Conservation (phyloP, 2,797 vertebrate species). For the Emys orbicularis region DNA sequence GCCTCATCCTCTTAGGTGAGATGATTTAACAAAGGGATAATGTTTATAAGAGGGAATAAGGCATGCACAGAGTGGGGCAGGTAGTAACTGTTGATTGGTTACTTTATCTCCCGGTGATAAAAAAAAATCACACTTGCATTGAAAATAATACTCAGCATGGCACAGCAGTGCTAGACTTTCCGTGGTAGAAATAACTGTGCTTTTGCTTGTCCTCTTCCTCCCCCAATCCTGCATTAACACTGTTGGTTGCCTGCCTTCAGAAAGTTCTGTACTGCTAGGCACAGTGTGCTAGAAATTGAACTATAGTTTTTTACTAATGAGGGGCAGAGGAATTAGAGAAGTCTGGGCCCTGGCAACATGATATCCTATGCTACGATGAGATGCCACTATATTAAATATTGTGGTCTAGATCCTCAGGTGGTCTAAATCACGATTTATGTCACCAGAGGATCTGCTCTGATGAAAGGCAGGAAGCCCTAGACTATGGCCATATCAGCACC, state of each 20-base stretch:
- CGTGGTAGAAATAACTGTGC: accelerated
- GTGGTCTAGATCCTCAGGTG: background rate
- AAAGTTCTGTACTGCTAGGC: background rate
- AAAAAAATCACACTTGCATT: accelerated
- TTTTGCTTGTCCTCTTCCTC: too few relatives aligned
- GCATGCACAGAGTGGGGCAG: background rate
- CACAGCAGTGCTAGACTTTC: background rate
- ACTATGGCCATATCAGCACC: background rate
- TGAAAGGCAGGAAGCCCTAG: background rate
- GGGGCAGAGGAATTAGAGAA: background rate
- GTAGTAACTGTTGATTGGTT: background rate
- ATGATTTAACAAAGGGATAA: background rate
- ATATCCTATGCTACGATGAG: background rate
- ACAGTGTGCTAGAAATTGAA: background rate
- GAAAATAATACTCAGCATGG: accelerated
- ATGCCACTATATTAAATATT: too few relatives aligned
- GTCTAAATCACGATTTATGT: background rate
- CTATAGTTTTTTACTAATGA: background rate
- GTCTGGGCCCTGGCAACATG: background rate
- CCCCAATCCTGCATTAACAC: background rate
- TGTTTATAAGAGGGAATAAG: accelerated
- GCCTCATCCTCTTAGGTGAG: accelerated
- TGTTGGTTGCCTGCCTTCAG: background rate
- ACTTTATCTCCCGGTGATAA: accelerated
- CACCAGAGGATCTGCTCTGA: background rate